phyloP scores from a whole-genome alignment of 2,797 vertebrate genomes.

The Novumbra hubbsi region DNA sequence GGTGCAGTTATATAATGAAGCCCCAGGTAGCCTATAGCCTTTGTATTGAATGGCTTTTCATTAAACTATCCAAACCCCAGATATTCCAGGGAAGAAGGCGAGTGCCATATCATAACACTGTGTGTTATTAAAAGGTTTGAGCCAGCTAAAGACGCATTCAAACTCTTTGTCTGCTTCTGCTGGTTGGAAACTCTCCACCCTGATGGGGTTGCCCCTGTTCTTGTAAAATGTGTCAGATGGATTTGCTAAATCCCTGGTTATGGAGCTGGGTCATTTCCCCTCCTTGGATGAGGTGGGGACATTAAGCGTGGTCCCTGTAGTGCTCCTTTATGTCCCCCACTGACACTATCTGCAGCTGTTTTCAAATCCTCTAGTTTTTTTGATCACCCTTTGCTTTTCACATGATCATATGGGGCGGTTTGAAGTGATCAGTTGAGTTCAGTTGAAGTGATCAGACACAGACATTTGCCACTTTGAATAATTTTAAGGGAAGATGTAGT shows the following conservation, averaged over 20 bases:
- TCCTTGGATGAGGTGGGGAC: conserved; percentile 8
- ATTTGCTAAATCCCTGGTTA: conserved; percentile 42
- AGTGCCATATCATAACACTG: too few relatives aligned
- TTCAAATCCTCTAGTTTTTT: conserved; percentile 40
- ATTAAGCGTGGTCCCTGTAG: conserved; percentile 12
- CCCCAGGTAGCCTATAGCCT: background rate
- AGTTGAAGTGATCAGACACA: background rate
- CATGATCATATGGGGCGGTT: background rate
- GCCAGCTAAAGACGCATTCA: background rate
- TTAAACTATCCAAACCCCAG: too few relatives aligned
- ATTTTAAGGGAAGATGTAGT: background rate
- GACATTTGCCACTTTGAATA: background rate
- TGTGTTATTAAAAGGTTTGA: background rate
- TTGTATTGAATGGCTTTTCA: background rate
- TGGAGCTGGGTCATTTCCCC: conserved; percentile 23
- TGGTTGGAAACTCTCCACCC: background rate
- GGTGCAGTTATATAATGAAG: background rate
- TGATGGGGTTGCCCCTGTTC: background rate
- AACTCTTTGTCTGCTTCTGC: background rate
- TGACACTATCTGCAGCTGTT: conserved; percentile 47
- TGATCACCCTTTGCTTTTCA: conserved; percentile 10
- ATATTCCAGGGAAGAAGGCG: too few relatives aligned
- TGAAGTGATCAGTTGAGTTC: background rate
- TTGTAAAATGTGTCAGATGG: conserved; percentile 20
- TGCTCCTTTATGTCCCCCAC: conserved; percentile 34